Conservation (phyloP, 1,140 invertebrate species). For the Centruroides vittatus region DNA sequence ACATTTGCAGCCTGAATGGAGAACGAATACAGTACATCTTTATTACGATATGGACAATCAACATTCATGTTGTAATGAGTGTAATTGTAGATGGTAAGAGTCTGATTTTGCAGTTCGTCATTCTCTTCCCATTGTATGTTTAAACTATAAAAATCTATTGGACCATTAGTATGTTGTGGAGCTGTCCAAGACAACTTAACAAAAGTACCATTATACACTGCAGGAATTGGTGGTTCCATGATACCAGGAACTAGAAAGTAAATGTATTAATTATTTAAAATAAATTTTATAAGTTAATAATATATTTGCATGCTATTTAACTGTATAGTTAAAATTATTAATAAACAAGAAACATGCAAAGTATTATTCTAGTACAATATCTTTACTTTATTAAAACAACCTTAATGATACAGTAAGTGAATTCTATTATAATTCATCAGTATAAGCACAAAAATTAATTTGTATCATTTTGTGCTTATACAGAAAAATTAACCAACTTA, state of each 20-base stretch:
- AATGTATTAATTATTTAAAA: no score
- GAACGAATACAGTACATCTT: background rate
- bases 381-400: no score
- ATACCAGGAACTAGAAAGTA: conserved; percentile 1
- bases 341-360: no score
- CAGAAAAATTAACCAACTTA: no score
- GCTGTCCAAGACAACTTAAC: conserved; percentile 8
- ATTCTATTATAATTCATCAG: no score
- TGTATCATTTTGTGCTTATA: no score
- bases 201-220: background rate
- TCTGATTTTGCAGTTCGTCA: background rate
- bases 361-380: no score
- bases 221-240: background rate
- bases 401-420: no score
- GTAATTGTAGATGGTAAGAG: background rate
- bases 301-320: no score
- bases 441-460: no score
- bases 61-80: background rate
- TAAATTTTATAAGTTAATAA: no score
- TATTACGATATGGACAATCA: background rate
- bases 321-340: no score
- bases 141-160: background rate
- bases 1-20: conserved; percentile 6
- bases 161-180: conserved; percentile 8
- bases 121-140: background rate